Conservation (phyloP, 1,140 invertebrate species). For the Galendromus occidentalis region DNA sequence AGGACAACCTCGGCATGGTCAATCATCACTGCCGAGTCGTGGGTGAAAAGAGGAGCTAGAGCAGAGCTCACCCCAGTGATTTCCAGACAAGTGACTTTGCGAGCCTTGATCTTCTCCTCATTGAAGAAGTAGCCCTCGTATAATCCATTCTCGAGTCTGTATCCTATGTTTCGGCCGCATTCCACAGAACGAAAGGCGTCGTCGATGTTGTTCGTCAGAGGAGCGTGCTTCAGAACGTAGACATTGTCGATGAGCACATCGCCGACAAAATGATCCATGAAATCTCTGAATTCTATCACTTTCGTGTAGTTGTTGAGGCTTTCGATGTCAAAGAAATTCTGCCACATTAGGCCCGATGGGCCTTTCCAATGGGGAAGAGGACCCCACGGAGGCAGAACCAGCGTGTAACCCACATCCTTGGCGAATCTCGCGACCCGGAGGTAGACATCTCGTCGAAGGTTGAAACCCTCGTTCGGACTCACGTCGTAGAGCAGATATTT, state of each 20-base stretch:
- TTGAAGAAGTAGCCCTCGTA: conserved; percentile 38
- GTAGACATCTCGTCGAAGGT: conserved; percentile 83
- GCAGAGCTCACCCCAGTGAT: conserved; percentile 57
- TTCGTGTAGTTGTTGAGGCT: conserved; percentile 58
- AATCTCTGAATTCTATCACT: conserved; percentile 68
- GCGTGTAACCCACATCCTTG: conserved; percentile 38
- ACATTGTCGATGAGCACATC: conserved; percentile 1
- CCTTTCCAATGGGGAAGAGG: conserved; percentile 69
- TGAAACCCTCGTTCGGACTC: conserved; percentile 86
- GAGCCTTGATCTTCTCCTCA: conserved; percentile 40
- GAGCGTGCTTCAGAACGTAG: conserved; percentile 10
- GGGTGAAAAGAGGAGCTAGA: conserved; percentile 29
- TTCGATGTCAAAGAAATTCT: conserved; percentile 59
- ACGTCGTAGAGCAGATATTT: conserved; percentile 68
- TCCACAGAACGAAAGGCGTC: conserved; percentile 57
- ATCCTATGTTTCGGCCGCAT: conserved; percentile 60
- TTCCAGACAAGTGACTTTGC: conserved; percentile 48
- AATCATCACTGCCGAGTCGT: conserved; percentile 40
- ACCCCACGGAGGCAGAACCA: conserved; percentile 69
- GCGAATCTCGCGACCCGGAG: conserved; percentile 68
- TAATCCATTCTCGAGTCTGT: conserved; percentile 30
- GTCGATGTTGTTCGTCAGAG: conserved; percentile 25
- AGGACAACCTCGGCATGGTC: conserved; percentile 68
- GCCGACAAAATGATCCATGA: conserved; percentile 32
- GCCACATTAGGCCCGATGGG: conserved; percentile 44